Conservation (phyloP, 2,113 vertebrate genomes). For the Arizona elegans region DNA sequence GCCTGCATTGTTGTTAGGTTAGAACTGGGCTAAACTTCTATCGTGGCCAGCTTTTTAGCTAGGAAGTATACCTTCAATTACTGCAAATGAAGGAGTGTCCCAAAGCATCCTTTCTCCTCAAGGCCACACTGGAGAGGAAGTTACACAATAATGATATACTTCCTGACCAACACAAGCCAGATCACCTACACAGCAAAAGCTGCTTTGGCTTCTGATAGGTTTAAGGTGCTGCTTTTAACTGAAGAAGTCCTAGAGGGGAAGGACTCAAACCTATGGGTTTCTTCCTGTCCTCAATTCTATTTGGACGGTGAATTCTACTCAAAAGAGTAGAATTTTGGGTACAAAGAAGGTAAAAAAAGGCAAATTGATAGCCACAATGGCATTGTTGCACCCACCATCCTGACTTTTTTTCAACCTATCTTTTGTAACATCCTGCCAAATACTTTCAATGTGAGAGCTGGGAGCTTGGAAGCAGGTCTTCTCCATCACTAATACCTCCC, state of each 20-base stretch:
- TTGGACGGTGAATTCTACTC: neutral
- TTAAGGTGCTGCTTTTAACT: neutral
- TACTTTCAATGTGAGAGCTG: neutral
- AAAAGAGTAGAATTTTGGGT: neutral
- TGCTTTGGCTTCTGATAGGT: neutral
- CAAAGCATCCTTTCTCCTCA: conserved; percentile 1
- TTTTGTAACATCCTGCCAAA: neutral
- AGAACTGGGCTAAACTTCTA: neutral
- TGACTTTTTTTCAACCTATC: neutral
- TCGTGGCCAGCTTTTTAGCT: neutral
- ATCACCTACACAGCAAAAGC: neutral
- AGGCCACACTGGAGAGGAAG: neutral
- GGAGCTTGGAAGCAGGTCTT: neutral
- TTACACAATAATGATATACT: neutral
- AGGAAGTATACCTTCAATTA: conserved; percentile 7
- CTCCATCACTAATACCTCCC: neutral
- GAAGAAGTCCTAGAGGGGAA: neutral
- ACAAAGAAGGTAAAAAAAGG: neutral
- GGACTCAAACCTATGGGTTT: neutral
- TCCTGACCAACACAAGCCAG: neutral
- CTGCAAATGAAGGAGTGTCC: neutral
- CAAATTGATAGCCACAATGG: neutral
- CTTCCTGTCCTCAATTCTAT: neutral
- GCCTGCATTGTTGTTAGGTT: neutral
- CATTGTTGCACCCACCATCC: neutral